These are phyloP conservation scores for Cyrtonyx montezumae DNA, from an alignment of 2,113 vertebrate species.

Conservation along the genomic window DNA sequence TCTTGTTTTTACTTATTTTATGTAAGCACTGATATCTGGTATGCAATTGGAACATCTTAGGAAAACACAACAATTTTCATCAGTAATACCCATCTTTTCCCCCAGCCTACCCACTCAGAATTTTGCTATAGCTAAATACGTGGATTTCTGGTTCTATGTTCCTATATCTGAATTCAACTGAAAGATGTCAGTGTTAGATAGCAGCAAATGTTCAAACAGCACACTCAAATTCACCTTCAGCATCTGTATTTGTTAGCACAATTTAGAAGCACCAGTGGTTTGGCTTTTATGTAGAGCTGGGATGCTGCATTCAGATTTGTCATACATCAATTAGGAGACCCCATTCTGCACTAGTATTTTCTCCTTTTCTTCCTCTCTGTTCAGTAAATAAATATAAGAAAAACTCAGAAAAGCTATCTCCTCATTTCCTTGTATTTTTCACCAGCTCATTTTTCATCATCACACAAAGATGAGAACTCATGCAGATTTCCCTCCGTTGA, in stretches of 20 bases:
- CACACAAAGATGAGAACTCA: background rate
- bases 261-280: background rate
- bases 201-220: background rate
- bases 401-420: background rate
- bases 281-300: background rate
- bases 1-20: background rate
- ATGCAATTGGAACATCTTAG: background rate
- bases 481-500: background rate
- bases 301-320: background rate
- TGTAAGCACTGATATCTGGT: background rate
- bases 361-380: background rate
- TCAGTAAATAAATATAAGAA: background rate
- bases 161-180: background rate
- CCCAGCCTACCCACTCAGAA: background rate
- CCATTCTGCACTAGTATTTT: background rate
- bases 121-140: background rate
- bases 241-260: background rate
- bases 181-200: background rate
- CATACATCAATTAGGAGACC: background rate
- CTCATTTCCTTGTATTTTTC: background rate
- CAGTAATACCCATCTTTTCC: background rate
- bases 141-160: background rate
- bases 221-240: background rate
- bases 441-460: too few relatives aligned
- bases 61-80: background rate